Base-by-base conservation (phyloP, 2,797 vertebrate species). In the Eidolon dupreanum region DNA sequence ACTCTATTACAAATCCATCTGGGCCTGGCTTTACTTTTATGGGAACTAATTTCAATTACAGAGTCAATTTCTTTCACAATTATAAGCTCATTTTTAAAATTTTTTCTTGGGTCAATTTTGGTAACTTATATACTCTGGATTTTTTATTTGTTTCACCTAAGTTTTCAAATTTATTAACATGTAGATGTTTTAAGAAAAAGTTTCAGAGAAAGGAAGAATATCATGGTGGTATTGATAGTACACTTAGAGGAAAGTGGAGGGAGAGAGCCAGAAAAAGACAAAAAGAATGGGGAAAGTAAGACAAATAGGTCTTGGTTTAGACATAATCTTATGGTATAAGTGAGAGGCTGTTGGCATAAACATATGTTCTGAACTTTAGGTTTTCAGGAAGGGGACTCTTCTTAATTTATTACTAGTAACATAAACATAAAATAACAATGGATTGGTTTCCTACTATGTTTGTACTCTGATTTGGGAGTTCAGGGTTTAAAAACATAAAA, bases 21-120 rank as follows among this genome's bases (percentile, higher is more conserved):
- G 68, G 26, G 8, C 59, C 66, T 57, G 36, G 15, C 9, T 49
- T 85, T 81, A 81, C 12, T 6, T 66, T 51, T 73, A 19, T 65
- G 33, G 41, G 73, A 65, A 86, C 83, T 89, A 83, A 74, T 81
- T 93, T 93, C 53, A 93, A 59, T 81, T 59, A 46, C 8, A 71
- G 31, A 86, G 1, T 65, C 33, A 66, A 6, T 84, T 90, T 84
- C 8, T 84, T 70, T 84, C 13, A 49, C 57, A 41, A 84, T 75
- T 66, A 33, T 84, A 59, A 84, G 59, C 68, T 5, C 33, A 93
- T 79, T 88, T 68, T 66, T 83, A 26, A 68, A 68, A 33, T 51
- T 38, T 84, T 33, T 84, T 89, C 59, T 49, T 57, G 31, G 24
- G 86, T 59, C 26, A 68, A 46, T 68, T 77, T 77, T 51, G 41